Conservation (phyloP, 2,797 vertebrate species). For the Ataeniobius toweri region DNA sequence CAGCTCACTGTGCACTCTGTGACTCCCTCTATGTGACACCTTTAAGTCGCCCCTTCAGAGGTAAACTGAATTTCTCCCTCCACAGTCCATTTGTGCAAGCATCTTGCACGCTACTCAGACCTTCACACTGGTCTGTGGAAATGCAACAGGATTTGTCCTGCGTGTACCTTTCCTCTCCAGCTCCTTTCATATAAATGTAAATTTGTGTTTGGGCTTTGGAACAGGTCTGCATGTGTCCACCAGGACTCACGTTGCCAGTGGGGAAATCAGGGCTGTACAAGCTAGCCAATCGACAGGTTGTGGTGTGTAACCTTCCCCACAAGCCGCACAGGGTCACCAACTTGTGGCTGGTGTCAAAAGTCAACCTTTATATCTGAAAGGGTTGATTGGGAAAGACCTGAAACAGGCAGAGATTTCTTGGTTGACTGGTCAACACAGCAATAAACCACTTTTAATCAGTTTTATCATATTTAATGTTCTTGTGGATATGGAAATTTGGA, state of each 20-base stretch:
- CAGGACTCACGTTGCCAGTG: conserved; percentile 54
- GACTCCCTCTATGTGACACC: conserved; percentile 53
- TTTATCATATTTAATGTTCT: not conserved
- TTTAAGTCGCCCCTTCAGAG: conserved; percentile 60
- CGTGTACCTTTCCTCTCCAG: conserved; percentile 57
- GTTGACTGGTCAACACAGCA: conserved; percentile 29
- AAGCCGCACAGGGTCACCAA: conserved; percentile 55
- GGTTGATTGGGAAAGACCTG: conserved; percentile 27
- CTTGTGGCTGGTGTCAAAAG: conserved; percentile 49
- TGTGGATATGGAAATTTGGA: not conserved
- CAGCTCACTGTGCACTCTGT: conserved; percentile 51
- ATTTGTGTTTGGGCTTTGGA: conserved; percentile 72
- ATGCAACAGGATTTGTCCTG: conserved; percentile 66
- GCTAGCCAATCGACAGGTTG: conserved; percentile 58
- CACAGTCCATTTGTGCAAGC: conserved; percentile 59
- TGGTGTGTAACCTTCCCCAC: conserved; percentile 48
- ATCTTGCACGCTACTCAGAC: conserved; percentile 55
- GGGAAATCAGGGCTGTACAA: conserved; percentile 68
- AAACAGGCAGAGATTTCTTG: conserved; percentile 38
- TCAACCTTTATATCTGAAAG: conserved; percentile 41
- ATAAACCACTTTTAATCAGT: conserved; percentile 29
- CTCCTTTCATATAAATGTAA: conserved; percentile 81
- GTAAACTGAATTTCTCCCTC: conserved; percentile 64
- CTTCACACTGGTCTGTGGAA: conserved; percentile 64
- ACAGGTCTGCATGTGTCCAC: conserved; percentile 61